Evolutionary conservation across 2,113 vertebrate species (phyloP).

Genomic region (Hyla sarda): DNA sequence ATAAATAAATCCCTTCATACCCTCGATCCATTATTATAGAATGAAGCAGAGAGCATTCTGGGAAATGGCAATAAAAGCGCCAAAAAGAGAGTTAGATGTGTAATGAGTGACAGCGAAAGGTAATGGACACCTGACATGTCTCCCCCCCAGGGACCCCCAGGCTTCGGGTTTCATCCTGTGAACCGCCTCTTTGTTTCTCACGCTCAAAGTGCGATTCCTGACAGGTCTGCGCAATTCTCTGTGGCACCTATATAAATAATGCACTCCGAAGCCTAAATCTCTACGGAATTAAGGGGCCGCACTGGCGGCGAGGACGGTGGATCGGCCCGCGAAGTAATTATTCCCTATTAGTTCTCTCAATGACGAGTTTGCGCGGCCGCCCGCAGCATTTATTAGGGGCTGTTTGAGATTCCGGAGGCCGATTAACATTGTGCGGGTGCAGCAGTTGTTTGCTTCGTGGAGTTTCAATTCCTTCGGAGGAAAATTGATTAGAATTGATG

Average conservation of each 20-base stretch:
- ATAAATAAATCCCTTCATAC: slow-evolving; percentile 37
- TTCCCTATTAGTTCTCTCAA: slow-evolving; percentile 49
- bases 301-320: slow-evolving; percentile 21
- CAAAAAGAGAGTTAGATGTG: neutral
- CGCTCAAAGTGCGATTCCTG: slow-evolving; percentile 36
- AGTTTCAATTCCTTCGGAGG: slow-evolving; percentile 58
- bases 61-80: neutral
- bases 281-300: slow-evolving; percentile 23
- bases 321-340: slow-evolving; percentile 50
- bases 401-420: slow-evolving; percentile 53
- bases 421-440: slow-evolving; percentile 55
- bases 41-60: slow-evolving; percentile 33
- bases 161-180: slow-evolving; percentile 11
- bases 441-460: slow-evolving; percentile 31
- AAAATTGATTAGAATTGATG: slow-evolving; percentile 61
- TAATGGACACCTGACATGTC: slow-evolving; percentile 42
- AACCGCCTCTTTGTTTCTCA: slow-evolving; percentile 20
- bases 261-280: slow-evolving; percentile 24
- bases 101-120: slow-evolving; percentile 28
- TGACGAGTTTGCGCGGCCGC: slow-evolving; percentile 6
- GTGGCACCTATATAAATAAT: slow-evolving; percentile 50
- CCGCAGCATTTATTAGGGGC: slow-evolving; percentile 49
- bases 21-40: neutral
- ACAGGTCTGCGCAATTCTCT: slow-evolving; percentile 42
- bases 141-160: slow-evolving; percentile 29